Conservation (phyloP, 2,113 vertebrate genomes). For the Eudorcas thomsonii region DNA sequence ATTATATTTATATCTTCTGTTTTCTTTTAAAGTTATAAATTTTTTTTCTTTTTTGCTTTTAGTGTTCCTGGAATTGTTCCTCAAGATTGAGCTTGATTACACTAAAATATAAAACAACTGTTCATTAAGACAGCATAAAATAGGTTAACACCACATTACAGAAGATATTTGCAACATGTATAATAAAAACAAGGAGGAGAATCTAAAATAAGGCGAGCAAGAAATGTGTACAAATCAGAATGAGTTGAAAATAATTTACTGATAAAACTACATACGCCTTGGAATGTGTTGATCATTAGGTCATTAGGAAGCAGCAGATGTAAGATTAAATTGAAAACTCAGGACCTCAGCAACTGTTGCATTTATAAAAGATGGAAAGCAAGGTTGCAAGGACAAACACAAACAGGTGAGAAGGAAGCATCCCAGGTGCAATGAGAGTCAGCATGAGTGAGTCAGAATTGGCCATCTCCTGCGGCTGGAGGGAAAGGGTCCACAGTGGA, state of each 20-base stretch:
- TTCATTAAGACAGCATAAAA: background rate
- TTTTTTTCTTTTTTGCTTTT: background rate
- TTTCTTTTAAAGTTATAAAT: background rate
- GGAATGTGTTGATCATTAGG: background rate
- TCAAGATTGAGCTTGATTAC: background rate
- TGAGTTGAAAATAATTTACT: background rate
- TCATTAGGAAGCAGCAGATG: background rate
- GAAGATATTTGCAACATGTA: background rate
- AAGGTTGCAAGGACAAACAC: background rate
- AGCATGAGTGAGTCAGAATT: background rate
- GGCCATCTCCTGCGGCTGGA: no score
- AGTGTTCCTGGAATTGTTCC: background rate
- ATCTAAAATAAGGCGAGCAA: background rate
- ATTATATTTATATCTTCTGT: background rate
- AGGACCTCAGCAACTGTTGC: background rate
- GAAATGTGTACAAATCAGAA: background rate
- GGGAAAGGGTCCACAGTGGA: fast-evolving
- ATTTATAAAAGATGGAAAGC: background rate
- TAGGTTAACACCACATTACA: background rate
- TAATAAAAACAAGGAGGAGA: background rate
- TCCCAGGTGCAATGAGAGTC: background rate
- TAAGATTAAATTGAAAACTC: background rate
- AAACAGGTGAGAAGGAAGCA: background rate
- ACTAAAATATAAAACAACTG: background rate
- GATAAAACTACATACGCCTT: background rate